Base-by-base conservation (phyloP, 1,140 invertebrate genomes). In the Chrysomallon squamiferum region DNA sequence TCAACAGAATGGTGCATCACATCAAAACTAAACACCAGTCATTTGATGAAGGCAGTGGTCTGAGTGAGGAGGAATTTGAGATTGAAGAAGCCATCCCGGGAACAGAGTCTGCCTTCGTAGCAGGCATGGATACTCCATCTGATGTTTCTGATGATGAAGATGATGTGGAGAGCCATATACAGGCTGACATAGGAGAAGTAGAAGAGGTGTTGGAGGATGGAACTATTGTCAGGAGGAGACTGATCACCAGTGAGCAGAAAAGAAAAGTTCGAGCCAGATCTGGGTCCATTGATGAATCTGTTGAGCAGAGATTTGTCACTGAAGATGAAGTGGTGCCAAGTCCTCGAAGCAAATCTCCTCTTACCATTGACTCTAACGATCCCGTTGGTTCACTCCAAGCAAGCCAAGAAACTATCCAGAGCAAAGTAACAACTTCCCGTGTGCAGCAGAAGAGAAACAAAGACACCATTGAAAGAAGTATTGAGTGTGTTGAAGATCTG, bases 31-130 rank as follows among this genome's bases (percentile, higher is more conserved):
- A 68, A 32, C 75, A 76, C 35, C 65, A 76, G 64, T 79, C 77
- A 20, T 72, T 82, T 35, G 80, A 82, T 57, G 66, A 71, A 52
- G 66, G 65, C 22, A 67, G 69, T 7, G 70, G 70, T 41, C 52
- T 65, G 9, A 25, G 38, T 18, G 68, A 64, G 11, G 66, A 71
- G 35, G 71, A 75, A n/a, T 79, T 77, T 65, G 77, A 79, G 58
- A 71, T 78, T 60, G 77, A 82, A 65, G 80, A 80, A 62, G 71
- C 80, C 27, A 66, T 82, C 20, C 80, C 80, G 20, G 77, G 77
- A 7, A 80, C 80, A 56, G 78, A 79, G 65, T 72, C 76, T 3
- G 74, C 74, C 54, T 82, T 82, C 32, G 33, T 72, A 18, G 70
- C 62, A 18, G 67, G 62, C n/a, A 30, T 41, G 33, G 65, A 68